These are phyloP conservation scores for Drosophila tristis DNA, from an alignment of 1,140 invertebrate species.

Conservation along the genomic window DNA sequence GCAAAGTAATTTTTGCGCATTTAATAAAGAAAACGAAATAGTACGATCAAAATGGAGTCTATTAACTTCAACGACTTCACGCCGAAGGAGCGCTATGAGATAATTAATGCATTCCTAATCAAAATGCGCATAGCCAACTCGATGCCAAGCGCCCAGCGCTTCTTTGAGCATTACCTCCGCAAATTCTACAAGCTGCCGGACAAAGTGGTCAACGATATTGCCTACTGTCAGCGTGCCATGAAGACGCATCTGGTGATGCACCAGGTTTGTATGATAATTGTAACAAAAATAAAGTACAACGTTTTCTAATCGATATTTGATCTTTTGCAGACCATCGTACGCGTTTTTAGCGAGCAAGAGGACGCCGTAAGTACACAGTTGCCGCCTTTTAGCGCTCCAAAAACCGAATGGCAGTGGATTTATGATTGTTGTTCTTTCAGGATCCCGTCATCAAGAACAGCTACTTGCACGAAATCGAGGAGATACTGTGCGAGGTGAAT, in stretches of 20 bases:
- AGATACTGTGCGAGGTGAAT: constrained; percentile 67
- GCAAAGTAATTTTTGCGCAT: not conserved
- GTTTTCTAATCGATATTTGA: not conserved
- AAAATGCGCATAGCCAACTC: constrained; percentile 54
- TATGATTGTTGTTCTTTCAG: constrained; percentile 22
- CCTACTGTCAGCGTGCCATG: constrained; percentile 73
- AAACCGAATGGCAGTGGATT: not conserved
- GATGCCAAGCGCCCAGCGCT: constrained; percentile 44
- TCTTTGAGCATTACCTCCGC: constrained; percentile 71
- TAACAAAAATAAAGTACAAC: not conserved
- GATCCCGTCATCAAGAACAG: constrained; percentile 49
- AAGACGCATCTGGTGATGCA: constrained; percentile 64
- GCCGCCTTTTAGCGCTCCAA: too few relatives aligned
- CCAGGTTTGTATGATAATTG: constrained; percentile 47
- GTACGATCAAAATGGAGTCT: constrained; percentile 43
- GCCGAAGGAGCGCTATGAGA: constrained; percentile 55
- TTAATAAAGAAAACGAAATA: not conserved
- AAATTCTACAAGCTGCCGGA: constrained; percentile 72
- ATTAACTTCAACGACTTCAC: constrained; percentile 70
- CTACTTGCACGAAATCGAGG: constrained; percentile 65
- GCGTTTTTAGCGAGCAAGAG: constrained; percentile 39
- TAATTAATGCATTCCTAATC: constrained; percentile 55
- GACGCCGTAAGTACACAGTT: constrained; percentile 44
- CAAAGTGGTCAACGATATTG: constrained; percentile 71
- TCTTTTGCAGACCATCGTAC: constrained; percentile 57